phyloP scores from a whole-genome alignment of 2,888 invertebrate species.

The Arenicola marina region DNA sequence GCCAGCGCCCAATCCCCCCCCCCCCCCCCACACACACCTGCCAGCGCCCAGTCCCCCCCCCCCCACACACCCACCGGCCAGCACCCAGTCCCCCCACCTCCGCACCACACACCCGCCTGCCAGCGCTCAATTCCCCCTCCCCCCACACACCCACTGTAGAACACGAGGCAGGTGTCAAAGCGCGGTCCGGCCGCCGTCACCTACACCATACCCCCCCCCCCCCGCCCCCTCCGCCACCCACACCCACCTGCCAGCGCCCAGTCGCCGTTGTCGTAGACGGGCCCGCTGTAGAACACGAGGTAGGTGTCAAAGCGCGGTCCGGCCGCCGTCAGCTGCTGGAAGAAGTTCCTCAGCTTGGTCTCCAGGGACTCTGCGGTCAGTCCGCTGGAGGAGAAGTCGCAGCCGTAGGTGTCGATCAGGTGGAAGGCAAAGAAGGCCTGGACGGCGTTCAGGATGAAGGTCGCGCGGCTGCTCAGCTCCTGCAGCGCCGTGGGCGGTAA shows the following conservation, averaged over 20 bases:
- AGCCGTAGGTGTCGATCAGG: conserved; percentile 58
- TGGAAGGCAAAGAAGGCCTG: conserved; percentile 55
- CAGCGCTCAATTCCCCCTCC: conserved; percentile 59
- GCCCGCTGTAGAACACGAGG: conserved; percentile 58
- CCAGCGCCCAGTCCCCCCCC: no score
- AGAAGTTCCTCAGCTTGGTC: conserved; percentile 46
- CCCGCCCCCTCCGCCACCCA: no score
- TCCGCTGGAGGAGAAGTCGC: conserved; percentile 58
- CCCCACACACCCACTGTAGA: conserved; percentile 58
- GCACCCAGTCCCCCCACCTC: no score
- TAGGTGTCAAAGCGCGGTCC: conserved; percentile 60
- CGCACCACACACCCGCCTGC: conserved; percentile 44
- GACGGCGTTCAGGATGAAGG: conserved; percentile 46
- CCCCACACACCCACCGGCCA: no score
- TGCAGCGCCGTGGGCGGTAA: conserved; percentile 11
- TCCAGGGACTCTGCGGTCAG: conserved; percentile 45
- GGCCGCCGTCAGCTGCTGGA: conserved; percentile 51
- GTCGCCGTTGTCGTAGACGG: conserved; percentile 56
- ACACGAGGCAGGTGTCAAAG: conserved; percentile 59
- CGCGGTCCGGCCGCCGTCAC: conserved; percentile 56
- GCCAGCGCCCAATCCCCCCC: no score
- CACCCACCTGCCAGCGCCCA: conserved; percentile 57
- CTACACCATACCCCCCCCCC: no score
- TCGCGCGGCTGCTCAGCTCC: conserved; percentile 34
- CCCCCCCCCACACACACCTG: no score